Evolutionary conservation across 37 sponge, comb jelly and placozoan species (phyloP).

Genomic region (Hexactinellida sp.): DNA sequence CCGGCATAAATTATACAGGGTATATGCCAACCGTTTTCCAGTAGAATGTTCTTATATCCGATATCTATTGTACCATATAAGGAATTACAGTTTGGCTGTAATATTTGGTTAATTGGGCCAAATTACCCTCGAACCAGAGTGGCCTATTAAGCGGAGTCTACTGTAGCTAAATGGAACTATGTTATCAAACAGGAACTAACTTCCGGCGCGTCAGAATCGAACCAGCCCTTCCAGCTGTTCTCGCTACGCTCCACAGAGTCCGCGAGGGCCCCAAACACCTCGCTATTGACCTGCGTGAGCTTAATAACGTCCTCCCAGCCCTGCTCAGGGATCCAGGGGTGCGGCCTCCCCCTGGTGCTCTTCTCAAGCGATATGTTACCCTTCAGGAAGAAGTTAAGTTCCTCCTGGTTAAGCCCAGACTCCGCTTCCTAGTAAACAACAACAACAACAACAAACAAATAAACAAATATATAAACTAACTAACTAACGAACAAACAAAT

Average conservation of each 20-base stretch:
- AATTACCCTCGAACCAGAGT: background rate
- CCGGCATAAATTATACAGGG: too few relatives aligned
- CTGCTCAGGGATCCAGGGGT: constrained; percentile 95
- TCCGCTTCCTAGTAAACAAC: constrained; percentile 49
- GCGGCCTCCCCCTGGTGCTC: constrained; percentile 63
- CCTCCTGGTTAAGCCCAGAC: constrained; percentile 50
- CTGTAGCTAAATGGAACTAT: too few relatives aligned
- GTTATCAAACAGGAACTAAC: constrained; percentile 10
- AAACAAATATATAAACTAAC: background rate
- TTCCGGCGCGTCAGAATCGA: constrained; percentile 89
- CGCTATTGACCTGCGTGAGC: constrained; percentile 43
- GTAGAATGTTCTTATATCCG: too few relatives aligned
- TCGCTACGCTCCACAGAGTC: constrained; percentile 81
- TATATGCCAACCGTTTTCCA: too few relatives aligned
- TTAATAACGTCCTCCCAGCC: constrained; percentile 96
- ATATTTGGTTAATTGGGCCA: too few relatives aligned
- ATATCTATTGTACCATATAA: too few relatives aligned
- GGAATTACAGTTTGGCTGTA: too few relatives aligned
- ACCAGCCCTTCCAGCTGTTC: constrained; percentile 80
- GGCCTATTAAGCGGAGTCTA: too few relatives aligned
- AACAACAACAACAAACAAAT: background rate
- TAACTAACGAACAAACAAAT: background rate
- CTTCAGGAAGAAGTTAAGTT: constrained; percentile 97
- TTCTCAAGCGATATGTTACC: constrained; percentile 96
- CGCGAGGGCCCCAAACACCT: constrained; percentile 68